A percentile compares a stretch with the other conserved stretches of the same genome.
phyloP scores from a whole-genome alignment of 2,888 invertebrate genomes.

The Dicranocentrus wangi region DNA sequence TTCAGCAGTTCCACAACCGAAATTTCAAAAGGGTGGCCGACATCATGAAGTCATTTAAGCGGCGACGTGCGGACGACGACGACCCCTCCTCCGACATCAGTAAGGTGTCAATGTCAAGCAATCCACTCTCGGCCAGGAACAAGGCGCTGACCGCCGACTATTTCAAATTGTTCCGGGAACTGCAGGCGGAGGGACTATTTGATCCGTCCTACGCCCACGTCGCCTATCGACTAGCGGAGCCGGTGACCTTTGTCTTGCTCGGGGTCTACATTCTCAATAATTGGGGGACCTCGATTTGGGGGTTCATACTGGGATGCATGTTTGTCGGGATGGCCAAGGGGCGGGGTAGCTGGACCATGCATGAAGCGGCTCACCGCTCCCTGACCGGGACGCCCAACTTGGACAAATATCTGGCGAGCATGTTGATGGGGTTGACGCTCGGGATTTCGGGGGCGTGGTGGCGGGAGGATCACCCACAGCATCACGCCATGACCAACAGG shows the following conservation, averaged over 20 bases:
- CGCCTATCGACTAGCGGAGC: conserved; percentile 49
- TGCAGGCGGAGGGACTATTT: conserved; percentile 65
- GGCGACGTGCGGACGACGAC: conserved; percentile 51
- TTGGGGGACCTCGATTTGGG: conserved; percentile 23
- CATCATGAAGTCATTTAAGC: conserved; percentile 63
- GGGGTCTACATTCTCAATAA: conserved; percentile 54
- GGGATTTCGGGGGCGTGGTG: conserved; percentile 12
- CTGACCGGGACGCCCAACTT: conserved; percentile 28
- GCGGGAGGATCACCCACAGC: background rate
- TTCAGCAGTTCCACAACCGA: conserved; percentile 68
- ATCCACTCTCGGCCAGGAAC: too few species aligned
- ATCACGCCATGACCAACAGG: conserved; percentile 2
- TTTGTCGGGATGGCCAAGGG: conserved; percentile 46
- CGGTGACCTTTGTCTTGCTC: conserved; percentile 36
- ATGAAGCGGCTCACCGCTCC: conserved; percentile 29
- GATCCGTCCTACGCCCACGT: conserved; percentile 55
- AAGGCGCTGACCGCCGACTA: conserved; percentile 65
- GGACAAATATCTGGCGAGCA: background rate
- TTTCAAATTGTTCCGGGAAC: conserved; percentile 59
- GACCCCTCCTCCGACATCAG: conserved; percentile 34
- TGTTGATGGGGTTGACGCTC: background rate
- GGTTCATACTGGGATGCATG: conserved; percentile 36
- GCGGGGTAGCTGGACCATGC: background rate
- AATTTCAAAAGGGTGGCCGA: conserved; percentile 47
- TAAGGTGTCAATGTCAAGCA: conserved; percentile 18